Percentiles rank a stretch among this genome's conserved stretches.
Evolutionary conservation across 2,888 invertebrate species (phyloP).

Genomic region (Drosophila koepferae): DNA sequence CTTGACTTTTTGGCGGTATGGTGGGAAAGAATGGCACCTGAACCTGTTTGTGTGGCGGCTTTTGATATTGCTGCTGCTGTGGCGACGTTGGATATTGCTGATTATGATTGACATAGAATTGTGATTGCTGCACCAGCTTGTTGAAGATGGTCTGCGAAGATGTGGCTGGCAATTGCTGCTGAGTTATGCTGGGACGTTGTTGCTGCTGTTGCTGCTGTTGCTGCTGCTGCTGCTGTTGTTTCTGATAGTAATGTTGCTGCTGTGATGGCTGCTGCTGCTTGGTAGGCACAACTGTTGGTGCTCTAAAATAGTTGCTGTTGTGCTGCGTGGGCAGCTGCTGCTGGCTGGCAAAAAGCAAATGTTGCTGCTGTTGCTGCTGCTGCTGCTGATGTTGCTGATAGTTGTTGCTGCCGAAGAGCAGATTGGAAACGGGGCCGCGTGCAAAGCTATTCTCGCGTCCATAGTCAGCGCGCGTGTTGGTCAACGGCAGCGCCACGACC

Average conservation of each 20-base stretch:
- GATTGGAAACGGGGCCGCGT: conserved; percentile 57
- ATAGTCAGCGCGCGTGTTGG: conserved; percentile 77
- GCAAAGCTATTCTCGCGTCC: conserved; percentile 63
- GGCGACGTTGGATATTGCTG: conserved; percentile 68
- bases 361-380: conserved; percentile 72
- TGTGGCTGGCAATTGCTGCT: conserved; percentile 64
- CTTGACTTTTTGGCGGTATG: conserved; percentile 71
- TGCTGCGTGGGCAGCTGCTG: conserved; percentile 31
- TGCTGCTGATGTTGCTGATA: conserved; percentile 22
- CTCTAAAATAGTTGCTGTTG: conserved; percentile 49
- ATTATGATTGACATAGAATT: conserved; percentile 80
- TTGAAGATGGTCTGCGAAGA: conserved; percentile 72
- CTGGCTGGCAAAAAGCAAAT: conserved; percentile 39
- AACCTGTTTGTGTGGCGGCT: conserved; percentile 75
- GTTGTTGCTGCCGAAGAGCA: conserved; percentile 48
- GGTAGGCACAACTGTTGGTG: conserved; percentile 43
- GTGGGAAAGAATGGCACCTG: conserved; percentile 80
- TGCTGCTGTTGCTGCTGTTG: conserved; percentile 41
- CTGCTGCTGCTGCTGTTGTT: conserved; percentile 25
- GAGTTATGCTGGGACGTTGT: conserved; percentile 54
- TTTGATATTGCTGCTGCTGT: conserved; percentile 66
- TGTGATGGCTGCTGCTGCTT: conserved; percentile 35
- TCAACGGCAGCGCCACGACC: conserved; percentile 86
- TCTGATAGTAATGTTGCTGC: conserved; percentile 49
- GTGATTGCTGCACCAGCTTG: conserved; percentile 74